Conservation (phyloP, 2,113 vertebrate species). For the Panthera tigris region DNA sequence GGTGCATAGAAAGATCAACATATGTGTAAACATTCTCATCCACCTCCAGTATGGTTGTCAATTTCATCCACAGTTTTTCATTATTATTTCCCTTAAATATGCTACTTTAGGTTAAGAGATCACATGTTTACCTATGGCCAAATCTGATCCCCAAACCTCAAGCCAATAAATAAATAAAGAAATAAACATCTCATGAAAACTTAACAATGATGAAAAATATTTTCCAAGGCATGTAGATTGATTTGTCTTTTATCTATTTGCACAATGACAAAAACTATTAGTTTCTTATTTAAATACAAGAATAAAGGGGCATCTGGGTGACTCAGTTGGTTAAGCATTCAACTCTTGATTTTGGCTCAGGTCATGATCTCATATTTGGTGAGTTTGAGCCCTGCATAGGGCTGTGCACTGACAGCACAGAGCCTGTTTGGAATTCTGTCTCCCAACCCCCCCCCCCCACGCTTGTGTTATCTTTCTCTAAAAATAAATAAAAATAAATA, state of each 20-base stretch:
- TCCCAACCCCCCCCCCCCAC: too few species aligned
- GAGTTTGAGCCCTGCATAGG: too few species aligned
- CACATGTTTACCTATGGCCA: not conserved
- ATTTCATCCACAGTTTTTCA: not conserved
- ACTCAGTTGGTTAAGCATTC: too few species aligned
- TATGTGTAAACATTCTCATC: not conserved
- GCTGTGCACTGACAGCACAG: too few species aligned
- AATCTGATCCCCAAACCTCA: not conserved
- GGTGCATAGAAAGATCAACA: not conserved
- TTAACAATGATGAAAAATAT: not conserved
- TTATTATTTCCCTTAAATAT: not conserved
- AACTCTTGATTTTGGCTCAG: too few species aligned
- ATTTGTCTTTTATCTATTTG: not conserved
- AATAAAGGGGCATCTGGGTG: not conserved
- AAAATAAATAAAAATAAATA: too few species aligned
- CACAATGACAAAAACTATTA: not conserved
- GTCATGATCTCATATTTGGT: too few species aligned
- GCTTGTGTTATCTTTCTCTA: too few species aligned
- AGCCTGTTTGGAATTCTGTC: too few species aligned
- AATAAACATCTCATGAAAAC: not conserved
- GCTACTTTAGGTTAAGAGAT: not conserved
- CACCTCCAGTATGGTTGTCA: not conserved
- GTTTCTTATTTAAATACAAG: slow-evolving; percentile 2
- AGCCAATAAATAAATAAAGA: not conserved
- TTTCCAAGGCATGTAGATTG: not conserved